Conservation (phyloP, 2,888 invertebrate species). For the Himalopsyche japonica region DNA sequence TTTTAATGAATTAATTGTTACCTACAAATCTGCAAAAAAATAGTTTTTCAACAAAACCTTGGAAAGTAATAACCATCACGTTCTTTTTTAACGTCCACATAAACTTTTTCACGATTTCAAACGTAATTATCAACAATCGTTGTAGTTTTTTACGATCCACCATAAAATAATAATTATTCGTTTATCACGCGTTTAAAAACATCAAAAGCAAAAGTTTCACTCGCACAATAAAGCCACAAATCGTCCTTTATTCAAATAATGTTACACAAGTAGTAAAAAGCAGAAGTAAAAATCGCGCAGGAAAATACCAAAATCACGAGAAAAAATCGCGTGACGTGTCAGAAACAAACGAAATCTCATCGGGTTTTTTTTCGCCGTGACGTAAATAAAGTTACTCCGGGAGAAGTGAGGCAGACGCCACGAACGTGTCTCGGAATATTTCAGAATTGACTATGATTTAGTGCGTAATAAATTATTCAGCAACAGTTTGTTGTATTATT, state of each 20-base stretch:
- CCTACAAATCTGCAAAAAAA: background rate
- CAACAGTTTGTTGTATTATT: slow-evolving; percentile 8
- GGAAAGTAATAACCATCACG: background rate
- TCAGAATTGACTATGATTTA: slow-evolving; percentile 24
- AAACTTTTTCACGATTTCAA: background rate
- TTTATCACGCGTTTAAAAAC: background rate
- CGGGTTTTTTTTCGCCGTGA: background rate
- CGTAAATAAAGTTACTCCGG: background rate
- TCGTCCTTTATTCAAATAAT: background rate
- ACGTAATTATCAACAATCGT: background rate
- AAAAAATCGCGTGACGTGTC: background rate
- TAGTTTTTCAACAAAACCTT: background rate
- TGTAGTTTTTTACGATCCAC: background rate
- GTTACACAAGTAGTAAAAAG: background rate
- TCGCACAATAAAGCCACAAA: background rate
- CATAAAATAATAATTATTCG: background rate
- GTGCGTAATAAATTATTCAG: slow-evolving; percentile 26
- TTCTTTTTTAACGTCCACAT: background rate
- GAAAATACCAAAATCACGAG: background rate
- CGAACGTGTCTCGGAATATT: background rate
- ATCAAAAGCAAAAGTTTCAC: background rate
- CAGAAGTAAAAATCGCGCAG: background rate
- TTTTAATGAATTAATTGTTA: background rate
- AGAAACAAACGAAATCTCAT: background rate
- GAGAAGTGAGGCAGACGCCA: background rate